Evolutionary conservation across 2,888 invertebrate genomes (phyloP).

Genomic region (Alcis repandata): DNA sequence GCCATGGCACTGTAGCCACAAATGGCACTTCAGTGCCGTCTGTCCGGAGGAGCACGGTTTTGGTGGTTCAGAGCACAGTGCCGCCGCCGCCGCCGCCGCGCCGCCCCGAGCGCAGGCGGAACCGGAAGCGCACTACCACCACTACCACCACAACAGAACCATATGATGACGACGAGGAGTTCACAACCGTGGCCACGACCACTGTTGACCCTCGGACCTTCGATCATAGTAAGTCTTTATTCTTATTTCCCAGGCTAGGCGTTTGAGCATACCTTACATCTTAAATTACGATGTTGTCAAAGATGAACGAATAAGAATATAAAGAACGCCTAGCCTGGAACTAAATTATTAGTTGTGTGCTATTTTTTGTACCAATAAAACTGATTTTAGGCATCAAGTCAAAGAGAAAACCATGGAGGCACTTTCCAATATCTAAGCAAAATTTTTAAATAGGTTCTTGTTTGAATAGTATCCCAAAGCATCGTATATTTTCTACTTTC

Average conservation of each 20-base stretch:
- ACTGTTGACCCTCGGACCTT: constrained; percentile 74
- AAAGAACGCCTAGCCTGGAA: too few relatives aligned
- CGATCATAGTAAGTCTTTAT: constrained; percentile 76
- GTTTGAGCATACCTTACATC: too few relatives aligned
- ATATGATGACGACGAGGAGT: constrained; percentile 64
- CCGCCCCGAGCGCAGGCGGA: constrained; percentile 62
- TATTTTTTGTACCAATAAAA: too few relatives aligned
- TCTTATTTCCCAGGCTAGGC: background rate
- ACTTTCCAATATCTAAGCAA: background rate
- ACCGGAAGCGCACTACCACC: constrained; percentile 69
- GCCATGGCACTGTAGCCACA: constrained; percentile 41
- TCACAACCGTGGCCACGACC: constrained; percentile 67
- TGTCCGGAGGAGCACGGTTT: constrained; percentile 60
- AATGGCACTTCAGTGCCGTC: constrained; percentile 47
- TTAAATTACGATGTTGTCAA: too few relatives aligned
- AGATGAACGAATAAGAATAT: too few relatives aligned
- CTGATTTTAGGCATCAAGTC: constrained; percentile 17
- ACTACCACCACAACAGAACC: constrained; percentile 65
- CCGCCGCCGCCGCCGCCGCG: constrained; percentile 48
- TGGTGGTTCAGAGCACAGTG: constrained; percentile 54
- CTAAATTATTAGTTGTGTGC: too few relatives aligned
- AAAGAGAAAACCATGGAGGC: constrained; percentile 2
- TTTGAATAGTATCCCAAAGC: background rate
- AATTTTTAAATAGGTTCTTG: background rate
- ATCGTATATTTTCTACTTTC: constrained; percentile 18